Evolutionary conservation across 2,888 invertebrate species (phyloP).

Genomic region (Caenorhabditis plicata): DNA sequence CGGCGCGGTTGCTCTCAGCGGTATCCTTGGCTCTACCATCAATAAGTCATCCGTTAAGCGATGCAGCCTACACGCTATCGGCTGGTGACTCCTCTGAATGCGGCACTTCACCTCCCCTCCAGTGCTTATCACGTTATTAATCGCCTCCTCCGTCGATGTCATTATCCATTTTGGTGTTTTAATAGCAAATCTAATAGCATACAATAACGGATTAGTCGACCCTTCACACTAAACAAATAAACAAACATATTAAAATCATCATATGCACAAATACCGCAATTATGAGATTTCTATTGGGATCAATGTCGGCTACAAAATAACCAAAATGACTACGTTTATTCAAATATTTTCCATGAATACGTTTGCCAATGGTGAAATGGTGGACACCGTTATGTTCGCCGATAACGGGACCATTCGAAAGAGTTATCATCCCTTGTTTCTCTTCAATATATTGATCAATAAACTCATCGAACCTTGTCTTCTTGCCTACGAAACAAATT

Average conservation of each 20-base stretch:
- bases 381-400: constrained; percentile 81
- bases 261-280: constrained; percentile 73
- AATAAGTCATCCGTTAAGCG: constrained; percentile 5
- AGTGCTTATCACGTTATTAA: not conserved
- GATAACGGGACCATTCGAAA: constrained; percentile 77
- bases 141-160: not conserved
- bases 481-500: constrained; percentile 91
- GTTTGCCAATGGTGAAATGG: constrained; percentile 89
- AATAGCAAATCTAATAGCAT: constrained; percentile 44
- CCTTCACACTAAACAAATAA: constrained; percentile 50
- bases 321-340: constrained; percentile 73
- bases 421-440: constrained; percentile 79
- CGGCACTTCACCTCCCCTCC: constrained; percentile 24
- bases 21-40: constrained; percentile 35
- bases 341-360: constrained; percentile 72
- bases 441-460: constrained; percentile 83
- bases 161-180: constrained; percentile 48
- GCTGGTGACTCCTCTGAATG: constrained; percentile 54
- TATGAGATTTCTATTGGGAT: constrained; percentile 75
- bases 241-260: not conserved
- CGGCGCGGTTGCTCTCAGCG: constrained; percentile 54
- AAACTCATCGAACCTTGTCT: constrained; percentile 80
- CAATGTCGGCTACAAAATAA: constrained; percentile 79
- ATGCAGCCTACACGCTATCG: constrained; percentile 33
- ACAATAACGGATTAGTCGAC: constrained; percentile 48